Base-by-base conservation (phyloP, 2,888 invertebrate genomes). In the Platerodrilus igneus region DNA sequence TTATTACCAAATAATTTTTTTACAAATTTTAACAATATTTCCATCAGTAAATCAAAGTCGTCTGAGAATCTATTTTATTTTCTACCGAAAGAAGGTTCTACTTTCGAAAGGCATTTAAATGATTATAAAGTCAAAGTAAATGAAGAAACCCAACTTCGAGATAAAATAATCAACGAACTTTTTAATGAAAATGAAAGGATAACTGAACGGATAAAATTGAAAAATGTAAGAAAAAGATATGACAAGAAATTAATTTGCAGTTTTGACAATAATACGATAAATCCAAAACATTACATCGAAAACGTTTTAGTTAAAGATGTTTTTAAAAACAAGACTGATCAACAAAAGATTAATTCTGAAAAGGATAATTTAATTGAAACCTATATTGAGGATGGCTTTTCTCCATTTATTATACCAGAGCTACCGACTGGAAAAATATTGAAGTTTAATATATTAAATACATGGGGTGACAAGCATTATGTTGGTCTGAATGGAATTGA, bases 401-500 rank as follows among this genome's bases (percentile, higher is more conserved):
- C 48, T 16, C 31, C 45, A 31, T 86, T 87, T 62, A 71, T 83
- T 22, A 86, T 88, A 45, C 88, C 87, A 0, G 83, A 86, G 64
- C 67, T 86, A 50, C 88, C 87, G 0, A 68, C 67, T 45, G 88
- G 87, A n/a, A 68, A 73, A 53, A 64, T 75, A 36, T 59, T 88
- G 54, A 74, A 76, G 47, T 68, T 88, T 35, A 79, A 81, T 61
- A 83, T 88, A 48, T 68, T 75, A 38, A 75, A 74, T 10, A 85
- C 86, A 17, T 88, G 88, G 88, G 88, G 87, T 5, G 88, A 88
- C 60, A 77, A 78, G 51, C 79, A 84, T 64, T 79, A 83, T 53
- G 81, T 88, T 8, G 88, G 87, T 1, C 64, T 88, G 36, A 87
- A 86, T 59, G 87, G 86, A 2, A 75, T 88, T 34, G 86, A 88